Evolutionary conservation across 2,888 invertebrate genomes (phyloP).

Genomic region (Diarsia dahlii): DNA sequence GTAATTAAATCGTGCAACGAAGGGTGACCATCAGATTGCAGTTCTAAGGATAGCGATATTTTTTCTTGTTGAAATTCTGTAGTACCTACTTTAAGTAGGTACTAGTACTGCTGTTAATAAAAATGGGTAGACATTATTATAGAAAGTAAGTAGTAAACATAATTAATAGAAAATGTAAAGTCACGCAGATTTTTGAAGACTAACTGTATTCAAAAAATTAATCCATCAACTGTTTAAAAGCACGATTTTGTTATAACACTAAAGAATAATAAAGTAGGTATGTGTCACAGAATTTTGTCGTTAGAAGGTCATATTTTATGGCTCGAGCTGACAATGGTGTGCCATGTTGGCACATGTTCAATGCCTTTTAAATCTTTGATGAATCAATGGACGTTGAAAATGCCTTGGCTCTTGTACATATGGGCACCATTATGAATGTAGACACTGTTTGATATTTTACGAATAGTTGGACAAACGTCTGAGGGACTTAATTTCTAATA

Average conservation of each 20-base stretch:
- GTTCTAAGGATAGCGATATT: constrained; percentile 12
- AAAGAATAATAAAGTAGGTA: constrained; percentile 3
- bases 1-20: constrained; percentile 69
- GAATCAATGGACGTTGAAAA: constrained; percentile 34
- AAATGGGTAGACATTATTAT: no score
- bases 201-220: not conserved
- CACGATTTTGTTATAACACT: not conserved
- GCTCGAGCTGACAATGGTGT: constrained; percentile 24
- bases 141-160: no score
- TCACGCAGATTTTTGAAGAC: not conserved
- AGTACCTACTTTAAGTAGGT: not conserved
- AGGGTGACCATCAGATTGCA: constrained; percentile 50
- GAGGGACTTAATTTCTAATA: not conserved
- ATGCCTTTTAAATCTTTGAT: constrained; percentile 60
- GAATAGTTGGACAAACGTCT: not conserved
- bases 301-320: constrained; percentile 40
- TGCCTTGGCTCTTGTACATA: constrained; percentile 10
- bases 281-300: constrained; percentile 18
- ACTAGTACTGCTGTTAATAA: not conserved
- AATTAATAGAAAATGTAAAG: not conserved
- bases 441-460: not conserved
- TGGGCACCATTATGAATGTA: constrained; percentile 21
- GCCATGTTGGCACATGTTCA: constrained; percentile 53
- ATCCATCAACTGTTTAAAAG: not conserved
- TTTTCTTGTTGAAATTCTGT: not conserved